Percentiles rank a stretch among this genome's conserved stretches.
These are phyloP conservation scores for Gastracanthus pulcherrimus DNA, from an alignment of 2,888 invertebrate species.

Conservation along the genomic window DNA sequence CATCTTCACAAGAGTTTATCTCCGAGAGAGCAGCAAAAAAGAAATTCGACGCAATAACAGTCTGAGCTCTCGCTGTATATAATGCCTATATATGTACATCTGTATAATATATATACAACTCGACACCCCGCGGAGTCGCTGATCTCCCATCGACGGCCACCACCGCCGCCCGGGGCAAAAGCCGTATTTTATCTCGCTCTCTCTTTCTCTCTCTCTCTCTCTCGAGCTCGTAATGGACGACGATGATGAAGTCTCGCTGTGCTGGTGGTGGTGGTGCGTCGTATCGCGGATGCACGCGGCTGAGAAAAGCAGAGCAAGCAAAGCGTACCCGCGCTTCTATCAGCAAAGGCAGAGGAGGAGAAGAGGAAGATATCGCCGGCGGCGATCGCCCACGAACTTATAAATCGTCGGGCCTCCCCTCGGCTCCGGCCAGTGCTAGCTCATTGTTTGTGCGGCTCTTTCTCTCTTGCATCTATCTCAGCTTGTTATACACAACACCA, in stretches of 20 bases:
- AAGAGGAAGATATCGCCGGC: not conserved
- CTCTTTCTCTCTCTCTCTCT: not conserved
- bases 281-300: too few relatives aligned
- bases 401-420: constrained; percentile 48
- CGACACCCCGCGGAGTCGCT: constrained; percentile 51
- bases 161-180: constrained; percentile 16
- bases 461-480: not conserved
- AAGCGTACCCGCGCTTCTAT: too few relatives aligned
- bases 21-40: too few relatives aligned
- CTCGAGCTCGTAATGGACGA: not conserved
- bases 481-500: not conserved
- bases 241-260: too few relatives aligned
- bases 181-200: too few relatives aligned
- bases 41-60: not conserved
- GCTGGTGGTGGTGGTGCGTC: too few relatives aligned
- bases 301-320: too few relatives aligned
- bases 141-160: too few relatives aligned
- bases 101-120: too few relatives aligned
- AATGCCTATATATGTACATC: too few relatives aligned
- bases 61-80: not conserved
- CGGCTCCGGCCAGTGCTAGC: constrained; percentile 27
- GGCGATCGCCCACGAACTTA: constrained; percentile 34
- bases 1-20: too few relatives aligned
- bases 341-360: not conserved
- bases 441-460: not conserved